phyloP scores from a whole-genome alignment of 35 echinoderm and acorn worm genomes.

The Heliocidaris erythrogramma region DNA sequence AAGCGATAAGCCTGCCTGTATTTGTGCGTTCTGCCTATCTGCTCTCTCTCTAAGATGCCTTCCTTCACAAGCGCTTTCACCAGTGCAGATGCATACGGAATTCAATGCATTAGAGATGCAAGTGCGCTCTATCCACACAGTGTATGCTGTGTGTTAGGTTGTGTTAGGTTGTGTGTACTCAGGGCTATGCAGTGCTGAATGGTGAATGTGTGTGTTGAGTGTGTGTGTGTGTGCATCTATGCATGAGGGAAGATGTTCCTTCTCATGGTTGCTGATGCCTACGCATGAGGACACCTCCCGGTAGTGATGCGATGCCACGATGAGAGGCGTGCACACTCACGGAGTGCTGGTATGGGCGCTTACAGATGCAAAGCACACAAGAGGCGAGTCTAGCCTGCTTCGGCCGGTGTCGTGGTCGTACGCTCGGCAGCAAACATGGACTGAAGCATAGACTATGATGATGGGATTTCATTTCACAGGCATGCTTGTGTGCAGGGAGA shows the following conservation, averaged over 20 bases:
- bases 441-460: not conserved
- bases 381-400: not conserved
- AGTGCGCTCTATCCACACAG: not conserved
- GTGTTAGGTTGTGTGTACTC: not conserved
- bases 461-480: slow-evolving; percentile 1
- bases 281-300: slow-evolving; percentile 11
- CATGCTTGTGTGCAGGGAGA: not conserved
- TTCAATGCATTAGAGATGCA: not conserved
- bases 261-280: not conserved
- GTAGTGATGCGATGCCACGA: slow-evolving; percentile 16
- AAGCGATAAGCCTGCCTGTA: slow-evolving; percentile 7
- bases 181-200: not conserved
- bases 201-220: not conserved
- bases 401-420: not conserved
- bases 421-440: not conserved
- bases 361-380: slow-evolving; percentile 23
- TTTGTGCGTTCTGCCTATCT: not conserved
- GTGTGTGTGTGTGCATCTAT: slow-evolving; percentile 29
- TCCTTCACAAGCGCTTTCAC: not conserved
- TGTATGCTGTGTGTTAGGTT: not conserved
- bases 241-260: not conserved
- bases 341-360: slow-evolving; percentile 6
- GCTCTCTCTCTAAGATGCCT: not conserved
- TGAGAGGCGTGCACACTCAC: not conserved
- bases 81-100: not conserved